A percentile compares a stretch with the other conserved stretches of the same genome.
Evolutionary conservation across 2,113 vertebrate genomes (phyloP).

Genomic region (Oncorhynchus keta): DNA sequence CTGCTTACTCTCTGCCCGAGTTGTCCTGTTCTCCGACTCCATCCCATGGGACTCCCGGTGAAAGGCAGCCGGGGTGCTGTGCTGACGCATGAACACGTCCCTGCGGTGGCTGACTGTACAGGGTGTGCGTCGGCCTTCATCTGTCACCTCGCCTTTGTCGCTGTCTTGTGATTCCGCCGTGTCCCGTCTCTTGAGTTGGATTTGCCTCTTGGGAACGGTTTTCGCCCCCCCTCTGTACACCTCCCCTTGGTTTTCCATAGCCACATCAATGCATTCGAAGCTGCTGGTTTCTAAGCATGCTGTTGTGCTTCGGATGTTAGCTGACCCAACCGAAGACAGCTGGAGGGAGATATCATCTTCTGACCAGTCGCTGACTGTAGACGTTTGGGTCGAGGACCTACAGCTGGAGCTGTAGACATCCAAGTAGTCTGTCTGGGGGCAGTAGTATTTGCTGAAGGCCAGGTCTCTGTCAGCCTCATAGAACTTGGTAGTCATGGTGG

Average conservation of each 20-base stretch:
- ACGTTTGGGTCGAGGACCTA: constrained; percentile 43
- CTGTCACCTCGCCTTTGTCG: not conserved
- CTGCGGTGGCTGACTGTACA: constrained; percentile 35
- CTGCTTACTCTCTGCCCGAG: constrained; percentile 28
- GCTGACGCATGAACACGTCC: constrained; percentile 67
- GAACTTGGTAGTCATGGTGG: constrained; percentile 57
- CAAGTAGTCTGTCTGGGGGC: constrained; percentile 53
- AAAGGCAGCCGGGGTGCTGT: constrained; percentile 60
- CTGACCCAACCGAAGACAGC: constrained; percentile 51
- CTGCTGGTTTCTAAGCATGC: constrained; percentile 63
- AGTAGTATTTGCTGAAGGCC: constrained; percentile 63
- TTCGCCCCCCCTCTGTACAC: constrained; percentile 68
- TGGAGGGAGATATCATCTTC: constrained; percentile 60
- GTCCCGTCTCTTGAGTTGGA: constrained; percentile 80
- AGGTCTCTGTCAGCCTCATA: constrained; percentile 67
- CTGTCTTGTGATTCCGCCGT: constrained; percentile 38
- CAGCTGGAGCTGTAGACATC: constrained; percentile 68
- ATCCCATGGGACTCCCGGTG: constrained; percentile 18
- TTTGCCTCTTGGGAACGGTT: constrained; percentile 88
- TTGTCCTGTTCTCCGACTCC: not conserved
- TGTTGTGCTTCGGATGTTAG: constrained; percentile 46
- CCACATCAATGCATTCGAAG: constrained; percentile 80
- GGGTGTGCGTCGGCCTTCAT: constrained; percentile 18
- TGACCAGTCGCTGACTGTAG: constrained; percentile 68
- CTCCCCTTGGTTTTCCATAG: constrained; percentile 69